Conservation (phyloP, 2,888 invertebrate species). For the Antitype chi region DNA sequence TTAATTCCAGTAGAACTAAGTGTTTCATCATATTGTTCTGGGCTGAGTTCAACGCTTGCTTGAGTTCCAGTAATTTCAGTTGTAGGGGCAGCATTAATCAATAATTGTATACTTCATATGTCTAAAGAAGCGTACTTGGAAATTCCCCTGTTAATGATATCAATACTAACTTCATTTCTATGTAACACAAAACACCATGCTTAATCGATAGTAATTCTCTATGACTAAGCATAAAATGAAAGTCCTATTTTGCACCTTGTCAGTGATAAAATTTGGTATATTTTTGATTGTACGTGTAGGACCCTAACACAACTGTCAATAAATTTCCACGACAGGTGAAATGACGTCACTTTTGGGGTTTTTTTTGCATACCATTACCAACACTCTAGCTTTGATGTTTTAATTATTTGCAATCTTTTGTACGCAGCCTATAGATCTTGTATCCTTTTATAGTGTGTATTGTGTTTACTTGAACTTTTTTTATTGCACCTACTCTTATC, state of each 20-base stretch:
- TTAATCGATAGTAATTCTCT: constrained; percentile 37
- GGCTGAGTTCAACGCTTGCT: constrained; percentile 40
- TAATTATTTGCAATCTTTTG: not conserved
- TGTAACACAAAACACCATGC: constrained; percentile 23
- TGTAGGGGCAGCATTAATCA: constrained; percentile 39
- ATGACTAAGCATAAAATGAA: constrained; percentile 16
- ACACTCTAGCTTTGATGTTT: not conserved
- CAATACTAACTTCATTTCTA: constrained; percentile 4
- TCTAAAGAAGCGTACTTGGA: not conserved
- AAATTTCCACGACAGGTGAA: constrained; percentile 49
- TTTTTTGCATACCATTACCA: not conserved
- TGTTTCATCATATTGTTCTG: constrained; percentile 41
- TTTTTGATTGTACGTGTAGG: constrained; percentile 27
- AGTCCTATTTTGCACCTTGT: constrained; percentile 50
- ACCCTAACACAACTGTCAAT: constrained; percentile 40
- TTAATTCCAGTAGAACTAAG: constrained; percentile 49
- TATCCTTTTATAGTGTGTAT: not conserved
- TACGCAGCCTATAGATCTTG: not conserved
- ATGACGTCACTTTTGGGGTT: constrained; percentile 44
- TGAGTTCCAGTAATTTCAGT: constrained; percentile 25
- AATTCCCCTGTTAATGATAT: constrained; percentile 1
- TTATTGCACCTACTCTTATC: not conserved
- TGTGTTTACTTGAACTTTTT: not conserved
- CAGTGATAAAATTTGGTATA: constrained; percentile 22
- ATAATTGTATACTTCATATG: constrained; percentile 44